These are phyloP conservation scores for Larimichthys crocea DNA, from an alignment of 2,113 vertebrate species.

Conservation along the genomic window DNA sequence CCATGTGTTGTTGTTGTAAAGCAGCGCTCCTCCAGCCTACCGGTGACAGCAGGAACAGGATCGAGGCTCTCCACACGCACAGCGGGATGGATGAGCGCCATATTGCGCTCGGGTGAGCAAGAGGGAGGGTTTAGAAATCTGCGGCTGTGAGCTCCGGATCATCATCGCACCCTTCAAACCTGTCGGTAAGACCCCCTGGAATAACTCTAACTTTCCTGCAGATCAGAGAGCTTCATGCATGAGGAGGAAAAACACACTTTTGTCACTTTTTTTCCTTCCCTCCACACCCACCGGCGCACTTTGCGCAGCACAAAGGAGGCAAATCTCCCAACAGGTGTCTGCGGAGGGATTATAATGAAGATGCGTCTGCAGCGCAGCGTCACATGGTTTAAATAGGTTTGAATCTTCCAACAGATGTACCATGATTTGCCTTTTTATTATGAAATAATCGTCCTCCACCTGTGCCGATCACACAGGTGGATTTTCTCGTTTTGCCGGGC, in stretches of 20 bases:
- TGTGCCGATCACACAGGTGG: slow-evolving; percentile 2
- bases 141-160: neutral
- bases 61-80: neutral
- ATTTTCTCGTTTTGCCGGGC: slow-evolving; percentile 22
- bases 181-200: slow-evolving; percentile 59
- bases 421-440: neutral
- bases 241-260: too few relatives aligned
- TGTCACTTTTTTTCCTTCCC: neutral
- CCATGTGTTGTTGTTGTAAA: neutral
- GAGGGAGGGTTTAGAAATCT: slow-evolving; percentile 57
- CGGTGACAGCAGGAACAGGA: slow-evolving; percentile 15
- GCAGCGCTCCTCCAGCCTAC: neutral
- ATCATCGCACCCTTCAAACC: too few relatives aligned
- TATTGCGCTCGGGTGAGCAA: slow-evolving; percentile 72
- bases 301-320: slow-evolving; percentile 59
- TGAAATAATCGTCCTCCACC: neutral
- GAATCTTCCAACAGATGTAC: neutral
- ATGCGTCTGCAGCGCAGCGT: slow-evolving; percentile 13
- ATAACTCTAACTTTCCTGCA: too few relatives aligned
- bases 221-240: too few relatives aligned
- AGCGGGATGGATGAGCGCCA: slow-evolving; percentile 67
- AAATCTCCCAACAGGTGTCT: slow-evolving; percentile 83
- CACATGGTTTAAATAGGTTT: too few relatives aligned
- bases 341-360: slow-evolving; percentile 65
- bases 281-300: neutral